Evolutionary conservation across 2,797 vertebrate species (phyloP), one percentile per base, ranked within the genome.

Genomic region (Pogoniulus pusillus): DNA sequence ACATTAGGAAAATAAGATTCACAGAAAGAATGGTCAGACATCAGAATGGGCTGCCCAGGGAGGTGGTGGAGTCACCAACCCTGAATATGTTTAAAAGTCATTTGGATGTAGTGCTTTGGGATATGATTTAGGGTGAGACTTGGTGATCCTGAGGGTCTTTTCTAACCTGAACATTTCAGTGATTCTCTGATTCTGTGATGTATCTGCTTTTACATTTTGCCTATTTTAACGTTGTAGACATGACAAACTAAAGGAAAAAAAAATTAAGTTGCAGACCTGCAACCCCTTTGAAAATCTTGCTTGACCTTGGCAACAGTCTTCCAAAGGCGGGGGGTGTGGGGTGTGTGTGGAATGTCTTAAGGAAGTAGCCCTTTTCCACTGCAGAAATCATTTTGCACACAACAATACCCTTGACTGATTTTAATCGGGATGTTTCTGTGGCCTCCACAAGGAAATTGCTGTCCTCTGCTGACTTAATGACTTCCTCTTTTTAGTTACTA

Each of bases 341-440:
- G n/a, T n/a, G n/a, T n/a, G n/a, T n/a, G n/a, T n/a, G n/a, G n/a
- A n/a, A n/a, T 41, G 14, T 6, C 39, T 72, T 23, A 8, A 72
- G 53, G 57, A 94, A 90, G 70, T 35, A 82, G 55, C 23, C 39
- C 88, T 90, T 91, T 85, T 71, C 41, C 20, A 71, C 54, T 1
- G 2, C 34, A 84, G 93, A 87, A 95, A 86, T 82, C 0, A 89
- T 85, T 94, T 89, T 86, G 65, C 86, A 92, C 89, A 89, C 55
- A 89, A 89, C 81, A 94, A 73, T 89, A 88, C 59, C 37, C 82
- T 86, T 51, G 30, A 81, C 82, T 88, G 92, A 75, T 88, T 92
- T 96, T 93, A 95, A 92, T 82, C 1, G 0, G 76, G 60, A 81
- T 84, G 90, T 87, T 88, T 77, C 55, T 45, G 15, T 74, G 85